Evolutionary conservation across 2,888 invertebrate genomes (phyloP), one percentile per base, ranked within the genome.

Genomic region (Tachina grossa): DNA sequence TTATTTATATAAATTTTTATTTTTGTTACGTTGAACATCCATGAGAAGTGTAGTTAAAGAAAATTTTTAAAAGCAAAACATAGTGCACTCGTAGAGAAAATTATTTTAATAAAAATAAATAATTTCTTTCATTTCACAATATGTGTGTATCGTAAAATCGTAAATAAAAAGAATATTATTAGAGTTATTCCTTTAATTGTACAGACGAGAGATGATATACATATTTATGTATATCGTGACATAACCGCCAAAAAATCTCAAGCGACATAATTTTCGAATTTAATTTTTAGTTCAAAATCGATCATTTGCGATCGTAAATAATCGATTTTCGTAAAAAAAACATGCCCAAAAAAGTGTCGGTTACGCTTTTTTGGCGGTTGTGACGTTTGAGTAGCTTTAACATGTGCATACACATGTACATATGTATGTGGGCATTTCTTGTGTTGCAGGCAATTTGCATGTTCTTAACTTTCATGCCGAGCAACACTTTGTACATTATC

Each of bases 1-100:
- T 79, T 74, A 69, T 79, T 71, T 71, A 45, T 66, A 71, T 43
- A 65, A 31, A 31, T 31, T 31, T 31, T 31, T 6, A 71, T 72
- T 69, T n/a, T 61, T 16, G 71, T 78, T 72, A 65, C 57, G 47
- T 57, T 49, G n/a, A 55, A 49, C 31, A 65, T 65, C 66, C 43
- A 76, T 65, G 76, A 71, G 76, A 82, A 76, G 69, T 63, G 11
- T 10, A 63, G 61, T 76, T 39, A 55, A 79, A 63, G 43, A 77
- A 83, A 71, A 71, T 59, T 65, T 51, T 77, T 49, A 59, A 59
- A 68, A 45, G 74, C 45, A 81, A 68, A 68, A 66, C 10, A 31
- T 16, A 19, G 1, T 31, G 69, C 63, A 61, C 61, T 69, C 68
- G 59, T 22, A 51, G 22, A n/a, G 59, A 43, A 59, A 72, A 68